A percentile compares a stretch with the other conserved stretches of the same genome.
These are phyloP conservation scores for Kryptopterus vitreolus DNA, from an alignment of 2,797 vertebrate genomes.

Conservation along the genomic window DNA sequence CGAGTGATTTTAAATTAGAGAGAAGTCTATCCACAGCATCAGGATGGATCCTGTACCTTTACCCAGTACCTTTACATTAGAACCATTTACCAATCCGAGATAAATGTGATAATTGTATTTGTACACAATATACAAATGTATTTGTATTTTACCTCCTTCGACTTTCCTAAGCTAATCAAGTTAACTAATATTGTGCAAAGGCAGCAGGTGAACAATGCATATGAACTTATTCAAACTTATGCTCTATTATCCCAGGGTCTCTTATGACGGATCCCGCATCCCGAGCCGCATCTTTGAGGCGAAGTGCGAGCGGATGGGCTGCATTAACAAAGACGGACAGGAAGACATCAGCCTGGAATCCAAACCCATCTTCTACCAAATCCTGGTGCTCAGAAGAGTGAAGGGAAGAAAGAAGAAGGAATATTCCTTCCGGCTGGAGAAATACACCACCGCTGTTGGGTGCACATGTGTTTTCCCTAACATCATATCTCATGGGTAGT, in stretches of 20 bases:
- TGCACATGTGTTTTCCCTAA: slow-evolving; percentile 73
- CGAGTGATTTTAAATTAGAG: too few relatives aligned
- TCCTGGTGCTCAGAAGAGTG: slow-evolving; percentile 67
- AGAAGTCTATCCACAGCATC: too few relatives aligned
- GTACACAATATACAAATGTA: too few relatives aligned
- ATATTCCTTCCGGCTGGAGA: slow-evolving; percentile 60
- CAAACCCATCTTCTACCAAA: slow-evolving; percentile 67
- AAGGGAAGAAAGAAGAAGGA: slow-evolving; percentile 37
- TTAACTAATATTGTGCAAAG: background rate
- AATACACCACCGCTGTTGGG: slow-evolving; percentile 66
- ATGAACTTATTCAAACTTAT: background rate
- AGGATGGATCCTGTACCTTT: too few relatives aligned
- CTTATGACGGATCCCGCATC: slow-evolving; percentile 51
- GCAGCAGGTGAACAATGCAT: background rate
- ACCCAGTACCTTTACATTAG: too few relatives aligned
- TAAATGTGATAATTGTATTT: background rate
- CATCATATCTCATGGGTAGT: slow-evolving; percentile 43
- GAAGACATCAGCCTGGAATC: slow-evolving; percentile 64
- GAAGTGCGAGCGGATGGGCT: slow-evolving; percentile 64
- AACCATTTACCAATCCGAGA: too few relatives aligned
- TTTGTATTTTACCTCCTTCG: too few relatives aligned
- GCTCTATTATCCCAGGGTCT: slow-evolving; percentile 49
- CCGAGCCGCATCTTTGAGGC: slow-evolving; percentile 63
- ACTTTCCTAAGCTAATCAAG: background rate
- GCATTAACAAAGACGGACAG: slow-evolving; percentile 54